Percentiles rank a stretch among this genome's conserved stretches.
phyloP scores from a whole-genome alignment of 2,797 vertebrate species.

The Chelmon rostratus region DNA sequence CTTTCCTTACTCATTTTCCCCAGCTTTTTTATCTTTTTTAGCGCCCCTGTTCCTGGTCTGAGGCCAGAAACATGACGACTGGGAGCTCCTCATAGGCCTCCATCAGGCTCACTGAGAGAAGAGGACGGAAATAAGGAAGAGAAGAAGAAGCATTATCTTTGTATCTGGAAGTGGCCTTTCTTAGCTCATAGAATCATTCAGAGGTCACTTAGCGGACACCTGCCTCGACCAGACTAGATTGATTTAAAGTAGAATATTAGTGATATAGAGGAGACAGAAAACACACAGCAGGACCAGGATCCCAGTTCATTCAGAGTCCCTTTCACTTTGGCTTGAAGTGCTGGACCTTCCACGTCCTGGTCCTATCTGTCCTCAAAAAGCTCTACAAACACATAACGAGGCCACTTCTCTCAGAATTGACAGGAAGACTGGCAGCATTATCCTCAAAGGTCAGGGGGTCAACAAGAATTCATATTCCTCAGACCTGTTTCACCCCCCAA shows the following conservation, averaged over 20 bases:
- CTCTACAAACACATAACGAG: conserved; percentile 67
- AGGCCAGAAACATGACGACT: conserved; percentile 27
- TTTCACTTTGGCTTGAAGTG: conserved; percentile 81
- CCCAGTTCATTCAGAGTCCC: conserved; percentile 61
- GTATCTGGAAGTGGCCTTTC: conserved; percentile 66
- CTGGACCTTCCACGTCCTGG: conserved; percentile 53
- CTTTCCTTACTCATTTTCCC: conserved; percentile 30
- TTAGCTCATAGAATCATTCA: conserved; percentile 80
- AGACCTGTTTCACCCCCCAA: conserved; percentile 27
- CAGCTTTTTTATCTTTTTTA: neutral
- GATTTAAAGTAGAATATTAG: conserved; percentile 56
- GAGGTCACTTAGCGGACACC: conserved; percentile 80
- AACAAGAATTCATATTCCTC: conserved; percentile 53
- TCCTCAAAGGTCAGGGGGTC: conserved; percentile 71
- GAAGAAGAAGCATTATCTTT: conserved; percentile 53
- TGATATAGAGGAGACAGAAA: conserved; percentile 51
- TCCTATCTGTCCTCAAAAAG: conserved; percentile 47
- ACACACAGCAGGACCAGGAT: conserved; percentile 64
- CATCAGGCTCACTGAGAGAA: conserved; percentile 1
- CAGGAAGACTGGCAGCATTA: conserved; percentile 86
- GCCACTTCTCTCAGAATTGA: conserved; percentile 74
- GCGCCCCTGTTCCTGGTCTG: conserved; percentile 9
- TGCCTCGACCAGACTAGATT: conserved; percentile 57
- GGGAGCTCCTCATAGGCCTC: conserved; percentile 2
- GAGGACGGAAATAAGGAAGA: conserved; percentile 23